These are phyloP conservation scores for Datnioides undecimradiatus DNA, from an alignment of 2,113 vertebrate species.

Conservation along the genomic window DNA sequence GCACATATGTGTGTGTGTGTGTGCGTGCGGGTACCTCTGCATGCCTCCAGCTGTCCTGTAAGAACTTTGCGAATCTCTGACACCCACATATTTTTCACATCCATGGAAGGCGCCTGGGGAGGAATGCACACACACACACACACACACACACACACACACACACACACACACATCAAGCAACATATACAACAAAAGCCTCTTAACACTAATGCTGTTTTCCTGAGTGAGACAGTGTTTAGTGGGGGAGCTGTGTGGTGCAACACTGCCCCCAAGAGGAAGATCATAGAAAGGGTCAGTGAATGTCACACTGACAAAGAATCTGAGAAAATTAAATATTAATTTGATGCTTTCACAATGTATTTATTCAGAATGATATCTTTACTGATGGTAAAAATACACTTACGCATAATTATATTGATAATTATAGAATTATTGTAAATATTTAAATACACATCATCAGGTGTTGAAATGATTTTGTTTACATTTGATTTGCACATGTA, in stretches of 20 bases:
- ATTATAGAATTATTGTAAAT: not conserved
- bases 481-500: not conserved
- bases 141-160: constrained; percentile 40
- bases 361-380: not conserved
- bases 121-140: constrained; percentile 23
- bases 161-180: constrained; percentile 23
- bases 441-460: not conserved
- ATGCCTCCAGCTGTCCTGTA: constrained; percentile 90
- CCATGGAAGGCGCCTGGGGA: constrained; percentile 92
- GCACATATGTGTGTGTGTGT: constrained; percentile 12
- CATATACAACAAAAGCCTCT: constrained; percentile 5
- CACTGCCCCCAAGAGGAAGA: constrained; percentile 72
- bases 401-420: not conserved
- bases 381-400: not conserved
- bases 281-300: not conserved
- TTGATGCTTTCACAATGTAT: not conserved
- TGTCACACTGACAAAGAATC: too few species aligned
- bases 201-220: not conserved
- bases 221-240: not conserved
- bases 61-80: constrained; percentile 95
- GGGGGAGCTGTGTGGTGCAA: constrained; percentile 46
- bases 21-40: constrained; percentile 85
- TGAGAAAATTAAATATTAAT: not conserved
- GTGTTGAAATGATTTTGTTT: not conserved
- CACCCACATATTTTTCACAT: constrained; percentile 95